Conservation (phyloP, 37 sponge, comb jelly and placozoan species). For the Amphimedon queenslandica region DNA sequence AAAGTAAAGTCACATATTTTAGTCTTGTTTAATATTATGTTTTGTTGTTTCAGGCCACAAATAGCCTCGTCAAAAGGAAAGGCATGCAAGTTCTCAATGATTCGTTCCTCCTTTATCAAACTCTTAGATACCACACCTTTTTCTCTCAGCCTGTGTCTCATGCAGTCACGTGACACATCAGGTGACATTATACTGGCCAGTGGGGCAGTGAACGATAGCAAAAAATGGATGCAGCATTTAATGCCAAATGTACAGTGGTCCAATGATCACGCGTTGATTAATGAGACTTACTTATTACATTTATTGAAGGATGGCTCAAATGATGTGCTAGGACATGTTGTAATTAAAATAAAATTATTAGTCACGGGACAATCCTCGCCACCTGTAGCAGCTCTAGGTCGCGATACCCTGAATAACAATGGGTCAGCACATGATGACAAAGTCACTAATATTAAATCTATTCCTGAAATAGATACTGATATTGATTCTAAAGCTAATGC, state of each 20-base stretch:
- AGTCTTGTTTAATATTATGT: no score
- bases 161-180: background rate
- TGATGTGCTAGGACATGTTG: background rate
- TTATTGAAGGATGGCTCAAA: background rate
- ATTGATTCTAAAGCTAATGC: background rate
- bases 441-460: background rate
- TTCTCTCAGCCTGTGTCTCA: background rate
- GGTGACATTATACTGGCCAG: background rate
- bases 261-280: background rate
- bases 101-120: background rate
- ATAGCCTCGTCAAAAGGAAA: no score
- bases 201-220: background rate
- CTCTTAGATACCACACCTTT: background rate
- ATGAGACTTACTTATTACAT: background rate
- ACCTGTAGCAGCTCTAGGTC: no score
- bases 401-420: no score
- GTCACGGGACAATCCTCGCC: no score
- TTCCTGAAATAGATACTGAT: background rate
- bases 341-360: background rate
- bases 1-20: no score
- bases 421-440: no score
- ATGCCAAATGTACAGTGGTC: background rate
- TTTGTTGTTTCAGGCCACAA: no score
- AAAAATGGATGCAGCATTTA: no score
- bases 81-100: background rate